A percentile compares a stretch with the other conserved stretches of the same genome.
Conservation (phyloP, 2,888 invertebrate genomes). For the Coleophora deauratella region DNA sequence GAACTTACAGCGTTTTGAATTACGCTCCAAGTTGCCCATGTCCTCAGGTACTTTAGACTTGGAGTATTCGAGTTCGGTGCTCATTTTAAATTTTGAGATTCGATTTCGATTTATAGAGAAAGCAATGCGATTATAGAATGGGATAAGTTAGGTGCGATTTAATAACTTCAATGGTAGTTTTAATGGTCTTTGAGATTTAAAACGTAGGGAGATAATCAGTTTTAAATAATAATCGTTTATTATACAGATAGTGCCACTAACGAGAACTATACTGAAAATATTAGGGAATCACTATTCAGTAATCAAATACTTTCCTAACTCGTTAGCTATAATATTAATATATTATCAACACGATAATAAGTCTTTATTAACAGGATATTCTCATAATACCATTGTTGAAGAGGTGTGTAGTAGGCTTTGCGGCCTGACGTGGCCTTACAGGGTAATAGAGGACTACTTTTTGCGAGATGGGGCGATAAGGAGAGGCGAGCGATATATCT, state of each 20-base stretch:
- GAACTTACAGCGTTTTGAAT: conserved; percentile 8
- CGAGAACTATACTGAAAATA: too few relatives aligned
- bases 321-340: too few relatives aligned
- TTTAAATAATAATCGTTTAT: too few relatives aligned
- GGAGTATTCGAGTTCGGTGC: neutral
- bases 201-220: too few relatives aligned
- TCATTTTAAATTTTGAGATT: neutral
- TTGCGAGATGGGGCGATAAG: conserved; percentile 60
- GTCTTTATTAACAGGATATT: conserved; percentile 12
- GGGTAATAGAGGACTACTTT: conserved; percentile 60
- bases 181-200: neutral
- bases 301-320: too few relatives aligned
- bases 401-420: conserved; percentile 27
- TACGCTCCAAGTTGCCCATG: neutral
- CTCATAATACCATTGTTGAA: conserved; percentile 15
- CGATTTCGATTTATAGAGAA: too few relatives aligned
- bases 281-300: too few relatives aligned
- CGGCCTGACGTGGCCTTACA: conserved; percentile 22
- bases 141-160: too few relatives aligned
- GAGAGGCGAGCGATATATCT: conserved; percentile 69
- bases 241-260: too few relatives aligned
- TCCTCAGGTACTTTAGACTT: neutral
- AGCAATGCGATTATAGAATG: too few relatives aligned
- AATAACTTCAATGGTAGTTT: neutral
- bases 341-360: neutral